phyloP scores from a whole-genome alignment of 2,888 invertebrate genomes.

The Syritta pipiens region DNA sequence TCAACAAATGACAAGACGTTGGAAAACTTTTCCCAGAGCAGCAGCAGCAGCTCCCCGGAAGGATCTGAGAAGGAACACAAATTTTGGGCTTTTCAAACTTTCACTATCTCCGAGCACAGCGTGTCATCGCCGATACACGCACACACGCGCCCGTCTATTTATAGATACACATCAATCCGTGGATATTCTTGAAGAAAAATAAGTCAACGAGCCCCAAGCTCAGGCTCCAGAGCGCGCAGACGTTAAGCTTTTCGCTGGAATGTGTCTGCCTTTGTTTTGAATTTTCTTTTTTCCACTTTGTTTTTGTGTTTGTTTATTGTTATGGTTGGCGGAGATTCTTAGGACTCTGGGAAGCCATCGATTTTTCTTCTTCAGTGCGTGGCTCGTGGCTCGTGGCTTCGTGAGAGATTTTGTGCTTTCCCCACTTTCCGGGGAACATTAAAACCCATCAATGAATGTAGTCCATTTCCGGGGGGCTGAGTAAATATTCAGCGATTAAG shows the following conservation, averaged over 20 bases:
- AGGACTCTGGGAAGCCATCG: conserved; percentile 17
- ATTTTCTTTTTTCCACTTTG: too few species aligned
- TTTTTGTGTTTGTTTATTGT: conserved; percentile 66
- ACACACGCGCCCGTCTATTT: conserved; percentile 34
- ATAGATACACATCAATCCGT: conserved; percentile 55
- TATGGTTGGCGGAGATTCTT: conserved; percentile 39
- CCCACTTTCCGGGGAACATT: background rate
- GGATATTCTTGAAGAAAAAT: too few species aligned
- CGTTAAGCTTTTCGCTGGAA: conserved; percentile 62
- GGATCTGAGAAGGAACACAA: too few species aligned
- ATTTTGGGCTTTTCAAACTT: conserved; percentile 40
- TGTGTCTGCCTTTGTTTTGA: conserved; percentile 65
- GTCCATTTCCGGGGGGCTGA: conserved; percentile 31
- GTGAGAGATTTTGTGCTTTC: background rate
- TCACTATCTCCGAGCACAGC: conserved; percentile 61
- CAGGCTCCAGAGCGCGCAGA: conserved; percentile 44
- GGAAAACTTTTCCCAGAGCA: background rate
- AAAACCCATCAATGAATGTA: conserved; percentile 4
- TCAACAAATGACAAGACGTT: conserved; percentile 46
- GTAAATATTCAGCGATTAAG: conserved; percentile 34
- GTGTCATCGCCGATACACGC: conserved; percentile 17
- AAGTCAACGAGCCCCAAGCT: too few species aligned
- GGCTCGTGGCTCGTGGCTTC: background rate
- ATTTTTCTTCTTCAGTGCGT: conserved; percentile 19
- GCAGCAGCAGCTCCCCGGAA: too few species aligned